Evolutionary conservation across 2,797 vertebrate species (phyloP), one percentile per base, ranked within the genome.

Genomic region (Eurystomus glaucurus): DNA sequence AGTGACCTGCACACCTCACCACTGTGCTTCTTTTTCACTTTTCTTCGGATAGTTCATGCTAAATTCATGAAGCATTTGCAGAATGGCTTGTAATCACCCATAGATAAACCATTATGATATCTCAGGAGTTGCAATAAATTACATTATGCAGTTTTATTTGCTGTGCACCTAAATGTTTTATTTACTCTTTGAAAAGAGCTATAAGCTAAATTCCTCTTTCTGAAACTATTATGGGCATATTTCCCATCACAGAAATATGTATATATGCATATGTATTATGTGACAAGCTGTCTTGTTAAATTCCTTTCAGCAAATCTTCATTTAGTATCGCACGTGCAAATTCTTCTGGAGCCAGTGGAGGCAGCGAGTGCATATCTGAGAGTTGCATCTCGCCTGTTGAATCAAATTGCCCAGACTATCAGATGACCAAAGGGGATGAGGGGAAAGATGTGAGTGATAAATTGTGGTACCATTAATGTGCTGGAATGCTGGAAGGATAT

Each of bases 401-500:
- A 35, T 28, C 1, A 0, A 77, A 76, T n/a, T 41, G 39, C 41
- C 16, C 50, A 51, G 61, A 22, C 33, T 5, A 0, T 68, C 50
- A 55, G 61, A 33, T 69, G 54, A 61, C 50, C 57, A 41, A 85
- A 52, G 5, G 29, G 22, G 31, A 66, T 15, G 58, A 84, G 12
- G 9, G 57, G 17, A 22, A 66, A 78, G 66, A 74, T 3, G 54
- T 1, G 8, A 85, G 26, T 0, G 1, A 28, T 54, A 13, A 72
- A 46, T 0, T 28, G n/a, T 0, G 0, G 51, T 70, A 28, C 48
- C 14, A 12, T 22, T 41, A 26, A 62, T 0, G 2, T 0, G 2
- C 22, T 61, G 77, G 16, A 60, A 4, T 28, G 11, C 54, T 77
- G 22, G 60, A 77, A 92, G 48, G 58, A 7, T 58, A 22, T 0